Evolutionary conservation across 2,797 vertebrate species (phyloP).

Genomic region (Microhierax caerulescens): DNA sequence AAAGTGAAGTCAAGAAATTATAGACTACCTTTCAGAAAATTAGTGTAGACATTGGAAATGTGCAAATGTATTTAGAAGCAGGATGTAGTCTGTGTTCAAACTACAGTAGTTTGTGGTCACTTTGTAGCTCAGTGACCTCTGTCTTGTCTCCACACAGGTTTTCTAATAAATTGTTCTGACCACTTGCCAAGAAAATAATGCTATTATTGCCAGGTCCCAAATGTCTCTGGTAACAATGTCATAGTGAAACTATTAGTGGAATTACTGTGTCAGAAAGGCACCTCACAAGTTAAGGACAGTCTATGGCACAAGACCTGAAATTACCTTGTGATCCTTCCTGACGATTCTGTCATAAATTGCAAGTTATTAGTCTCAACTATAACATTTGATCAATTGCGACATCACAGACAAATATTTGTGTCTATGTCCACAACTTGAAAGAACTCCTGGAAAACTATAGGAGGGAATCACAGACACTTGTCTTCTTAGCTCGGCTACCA

Average conservation of each 20-base stretch:
- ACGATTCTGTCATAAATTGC: not conserved
- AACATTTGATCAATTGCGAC: not conserved
- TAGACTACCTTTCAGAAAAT: not conserved
- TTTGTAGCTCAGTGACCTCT: slow-evolving; percentile 1
- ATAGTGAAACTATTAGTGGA: not conserved
- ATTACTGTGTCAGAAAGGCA: slow-evolving; percentile 25
- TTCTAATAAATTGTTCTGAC: slow-evolving; percentile 14
- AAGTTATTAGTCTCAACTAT: not conserved
- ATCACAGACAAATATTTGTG: not conserved
- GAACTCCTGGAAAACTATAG: not conserved
- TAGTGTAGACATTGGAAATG: not conserved
- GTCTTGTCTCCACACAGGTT: not conserved
- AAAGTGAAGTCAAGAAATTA: not conserved
- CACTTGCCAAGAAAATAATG: slow-evolving; percentile 24
- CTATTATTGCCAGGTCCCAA: not conserved
- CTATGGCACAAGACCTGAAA: not conserved
- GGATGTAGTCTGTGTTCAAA: not conserved
- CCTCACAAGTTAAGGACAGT: not conserved
- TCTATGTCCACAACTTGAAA: not conserved
- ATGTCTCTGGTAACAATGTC: not conserved
- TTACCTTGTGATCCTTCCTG: not conserved
- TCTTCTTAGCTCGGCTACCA: not conserved
- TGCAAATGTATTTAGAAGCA: not conserved
- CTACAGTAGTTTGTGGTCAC: not conserved
- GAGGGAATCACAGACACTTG: not conserved